phyloP scores from a whole-genome alignment of 2,113 vertebrate genomes.

The Anhinga rufa region DNA sequence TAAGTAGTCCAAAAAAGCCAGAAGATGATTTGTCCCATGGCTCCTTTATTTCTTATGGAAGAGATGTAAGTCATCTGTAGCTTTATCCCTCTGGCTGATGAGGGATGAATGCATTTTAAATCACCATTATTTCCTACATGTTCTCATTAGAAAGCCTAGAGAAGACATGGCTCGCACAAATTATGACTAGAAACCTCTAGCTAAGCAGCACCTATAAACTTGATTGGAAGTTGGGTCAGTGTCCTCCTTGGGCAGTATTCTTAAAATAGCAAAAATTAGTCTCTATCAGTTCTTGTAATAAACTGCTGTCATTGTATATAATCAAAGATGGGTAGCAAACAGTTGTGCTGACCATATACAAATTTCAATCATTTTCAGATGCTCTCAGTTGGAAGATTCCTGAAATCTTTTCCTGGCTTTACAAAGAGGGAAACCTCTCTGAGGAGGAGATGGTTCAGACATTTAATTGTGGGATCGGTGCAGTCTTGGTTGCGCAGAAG shows the following conservation, averaged over 20 bases:
- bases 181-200: background rate
- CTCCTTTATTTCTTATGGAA: background rate
- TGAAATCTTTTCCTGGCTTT: conserved; percentile 84
- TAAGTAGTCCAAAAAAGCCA: background rate
- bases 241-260: background rate
- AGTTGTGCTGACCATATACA: background rate
- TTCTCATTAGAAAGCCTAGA: background rate
- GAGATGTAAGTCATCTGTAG: background rate
- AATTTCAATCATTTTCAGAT: conserved; percentile 64
- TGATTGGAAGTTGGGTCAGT: background rate
- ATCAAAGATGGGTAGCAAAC: background rate
- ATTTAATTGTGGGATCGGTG: conserved; percentile 87
- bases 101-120: background rate
- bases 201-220: background rate
- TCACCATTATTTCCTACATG: background rate
- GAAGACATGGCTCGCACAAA: background rate
- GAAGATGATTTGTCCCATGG: background rate
- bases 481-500: conserved; percentile 76
- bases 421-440: conserved; percentile 77
- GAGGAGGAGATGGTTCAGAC: conserved; percentile 82
- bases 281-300: background rate
- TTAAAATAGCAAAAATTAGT: background rate
- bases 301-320: background rate
- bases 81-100: background rate
- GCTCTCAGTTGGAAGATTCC: conserved; percentile 83